Conservation (phyloP, 1,140 invertebrate genomes). For the Drosophila paulistorum region DNA sequence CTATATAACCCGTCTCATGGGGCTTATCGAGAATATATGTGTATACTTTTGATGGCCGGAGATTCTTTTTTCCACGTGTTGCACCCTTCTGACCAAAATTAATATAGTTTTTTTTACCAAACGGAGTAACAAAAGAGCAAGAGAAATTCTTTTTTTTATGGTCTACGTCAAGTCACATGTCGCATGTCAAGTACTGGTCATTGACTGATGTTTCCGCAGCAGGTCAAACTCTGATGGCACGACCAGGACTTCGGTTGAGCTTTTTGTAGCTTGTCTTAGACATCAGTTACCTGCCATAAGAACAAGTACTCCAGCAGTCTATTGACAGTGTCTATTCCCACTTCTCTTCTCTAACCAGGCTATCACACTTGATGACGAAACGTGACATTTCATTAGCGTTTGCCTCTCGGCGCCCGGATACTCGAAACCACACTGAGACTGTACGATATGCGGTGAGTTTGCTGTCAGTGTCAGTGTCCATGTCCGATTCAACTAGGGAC, state of each 20-base stretch:
- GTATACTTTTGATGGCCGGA: too few species aligned
- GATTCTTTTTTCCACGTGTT: too few species aligned
- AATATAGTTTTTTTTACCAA: too few species aligned
- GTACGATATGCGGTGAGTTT: slow-evolving; percentile 14
- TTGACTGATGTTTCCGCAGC: slow-evolving; percentile 52
- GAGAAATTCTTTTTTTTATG: slow-evolving; percentile 58
- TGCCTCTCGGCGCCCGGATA: slow-evolving; percentile 35
- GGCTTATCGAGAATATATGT: too few species aligned
- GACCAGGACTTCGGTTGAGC: not conserved
- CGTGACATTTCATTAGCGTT: slow-evolving; percentile 69
- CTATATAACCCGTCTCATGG: too few species aligned
- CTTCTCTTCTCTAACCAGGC: not conserved
- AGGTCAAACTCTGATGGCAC: slow-evolving; percentile 11
- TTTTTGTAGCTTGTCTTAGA: slow-evolving; percentile 10
- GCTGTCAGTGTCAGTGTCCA: slow-evolving; percentile 20
- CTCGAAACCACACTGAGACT: not conserved
- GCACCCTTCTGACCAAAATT: too few species aligned
- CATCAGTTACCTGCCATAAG: slow-evolving; percentile 33
- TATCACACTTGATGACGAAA: slow-evolving; percentile 26
- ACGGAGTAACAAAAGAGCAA: slow-evolving; percentile 14
- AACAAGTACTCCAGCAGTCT: slow-evolving; percentile 11
- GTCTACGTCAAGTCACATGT: slow-evolving; percentile 45
- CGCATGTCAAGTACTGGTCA: slow-evolving; percentile 66
- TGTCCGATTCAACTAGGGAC: slow-evolving; percentile 36
- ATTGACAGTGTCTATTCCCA: slow-evolving; percentile 11